Evolutionary conservation across 2,113 vertebrate species (phyloP), one percentile per base, ranked within the genome.

Genomic region (Myotis yumanensis): DNA sequence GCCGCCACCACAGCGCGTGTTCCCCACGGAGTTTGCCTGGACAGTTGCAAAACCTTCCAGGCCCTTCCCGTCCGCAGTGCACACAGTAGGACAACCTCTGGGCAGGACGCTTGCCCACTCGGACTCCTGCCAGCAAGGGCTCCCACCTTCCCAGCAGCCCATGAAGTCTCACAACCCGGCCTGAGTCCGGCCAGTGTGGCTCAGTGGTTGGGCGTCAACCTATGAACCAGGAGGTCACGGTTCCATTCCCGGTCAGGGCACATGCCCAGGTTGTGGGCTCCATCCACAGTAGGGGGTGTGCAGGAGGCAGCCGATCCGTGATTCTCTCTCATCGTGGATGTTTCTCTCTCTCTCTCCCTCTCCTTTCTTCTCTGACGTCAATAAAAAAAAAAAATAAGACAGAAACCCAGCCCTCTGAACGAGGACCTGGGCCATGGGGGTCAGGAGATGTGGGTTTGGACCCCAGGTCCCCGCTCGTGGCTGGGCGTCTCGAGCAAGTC

Each of bases 231-330:
- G 18, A 57, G 54, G 18, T 57, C 20, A 22, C 7, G 54, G 54
- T 23, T 57, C 20, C 0, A 22, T 22, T 22, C 54, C 54, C 6
- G 7, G 54, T 23, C 20, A 23, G 54, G 54, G 54, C 54, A 8
- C 8, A 8, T 1, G 3, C 20, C 54, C 20, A 0, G 54, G 54
- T 57, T 8, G 20, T 3, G 54, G 6, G 18, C 20, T 57, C 1
- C 0, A 57, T 23, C 54, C 20, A 3, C 54, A 9, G 54, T 22
- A 8, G 8, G 54, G 54, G 54, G 54, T 20, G 20, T 22, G 54
- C 54, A 57, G 54, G 18, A 57, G 54, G 54, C 54, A 57, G 54
- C 20, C 7, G 54, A 57, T 57, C 11, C 9, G 54, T 23, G 54
- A 57, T 23, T 57, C 20, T 7, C 54, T 57, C 54, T 22, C 54